Base-by-base conservation (phyloP, 1,140 invertebrate genomes). In the Drosophila varians region DNA sequence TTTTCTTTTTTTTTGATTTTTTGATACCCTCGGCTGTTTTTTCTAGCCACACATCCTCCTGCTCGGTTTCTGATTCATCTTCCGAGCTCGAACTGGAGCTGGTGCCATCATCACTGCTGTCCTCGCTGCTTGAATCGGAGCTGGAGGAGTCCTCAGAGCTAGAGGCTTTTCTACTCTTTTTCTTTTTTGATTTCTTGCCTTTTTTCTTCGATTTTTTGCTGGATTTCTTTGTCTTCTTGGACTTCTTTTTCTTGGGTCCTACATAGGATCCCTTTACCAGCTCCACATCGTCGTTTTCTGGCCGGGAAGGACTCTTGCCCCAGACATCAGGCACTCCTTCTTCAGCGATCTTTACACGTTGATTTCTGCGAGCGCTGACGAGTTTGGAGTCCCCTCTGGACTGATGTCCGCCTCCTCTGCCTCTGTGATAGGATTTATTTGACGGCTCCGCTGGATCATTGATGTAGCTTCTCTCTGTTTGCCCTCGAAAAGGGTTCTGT, bases 291-390 rank as follows among this genome's bases (percentile, higher is more conserved):
- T 80, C 68, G 9, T 66, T 53, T 2, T 75, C 95, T 92, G 74
- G 93, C 92, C 77, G 92, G 0, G 92, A 76, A 1, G 96, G 96
- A 14, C 95, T 96, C 90, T 94, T 94, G 36, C 93, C 94, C 96
- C 96, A 96, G 28, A 96, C 93, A 53, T 93, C 92, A 1, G 93
- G 90, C 4, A 94, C 93, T 8, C 95, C 95, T 55, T 94, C 91
- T 51, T 94, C 92, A 36, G 95, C 95, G 40, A 96, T 95, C 69
- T 93, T 92, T 62, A 96, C 96, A 45, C 96, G 91, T 61, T 96
- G 93, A 76, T 94, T 93, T 71, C 95, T 91, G 62, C 96, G 90
- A 0, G 93, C 92, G 77, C 94, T 94, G 73, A 95, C 91, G 42
- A 93, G 93, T 52, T 93, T 93, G 3, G 51, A 58, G 21, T 90